Conservation (phyloP, 2,888 invertebrate species). For the Drosophila nigritarsus region DNA sequence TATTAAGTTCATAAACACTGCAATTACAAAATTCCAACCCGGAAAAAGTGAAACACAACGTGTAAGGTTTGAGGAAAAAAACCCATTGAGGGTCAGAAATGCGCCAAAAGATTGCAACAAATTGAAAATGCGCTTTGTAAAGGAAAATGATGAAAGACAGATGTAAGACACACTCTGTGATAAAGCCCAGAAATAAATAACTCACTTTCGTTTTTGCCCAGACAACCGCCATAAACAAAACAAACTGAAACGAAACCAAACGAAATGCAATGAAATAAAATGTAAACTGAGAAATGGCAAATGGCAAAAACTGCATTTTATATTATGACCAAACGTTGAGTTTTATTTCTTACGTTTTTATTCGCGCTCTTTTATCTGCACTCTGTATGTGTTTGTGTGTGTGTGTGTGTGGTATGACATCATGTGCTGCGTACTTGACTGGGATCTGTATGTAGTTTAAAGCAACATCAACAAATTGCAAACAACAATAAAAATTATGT, state of each 20-base stretch:
- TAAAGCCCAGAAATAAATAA: conserved; percentile 38
- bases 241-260: conserved; percentile 38
- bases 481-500: conserved; percentile 20
- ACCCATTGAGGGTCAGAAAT: conserved; percentile 58
- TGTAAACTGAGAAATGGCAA: conserved; percentile 29
- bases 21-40: conserved; percentile 42
- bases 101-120: conserved; percentile 35
- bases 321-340: conserved; percentile 24
- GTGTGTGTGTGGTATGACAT: conserved; percentile 43
- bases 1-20: conserved; percentile 25
- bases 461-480: conserved; percentile 24
- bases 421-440: conserved; percentile 40
- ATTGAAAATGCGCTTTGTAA: conserved; percentile 15
- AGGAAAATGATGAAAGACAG: conserved; percentile 18
- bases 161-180: conserved; percentile 8
- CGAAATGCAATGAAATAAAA: conserved; percentile 27
- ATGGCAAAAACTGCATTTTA: conserved; percentile 56
- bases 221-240: conserved; percentile 28
- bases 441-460: conserved; percentile 13
- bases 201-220: conserved; percentile 51
- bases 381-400: background rate
- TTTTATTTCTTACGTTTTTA: conserved; percentile 34
- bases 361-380: conserved; percentile 14
- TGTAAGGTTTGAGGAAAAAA: conserved; percentile 34
- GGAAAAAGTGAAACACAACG: conserved; percentile 33